Evolutionary conservation across 2,797 vertebrate species (phyloP), one percentile per base, ranked within the genome.

Genomic region (Rhinella marina): DNA sequence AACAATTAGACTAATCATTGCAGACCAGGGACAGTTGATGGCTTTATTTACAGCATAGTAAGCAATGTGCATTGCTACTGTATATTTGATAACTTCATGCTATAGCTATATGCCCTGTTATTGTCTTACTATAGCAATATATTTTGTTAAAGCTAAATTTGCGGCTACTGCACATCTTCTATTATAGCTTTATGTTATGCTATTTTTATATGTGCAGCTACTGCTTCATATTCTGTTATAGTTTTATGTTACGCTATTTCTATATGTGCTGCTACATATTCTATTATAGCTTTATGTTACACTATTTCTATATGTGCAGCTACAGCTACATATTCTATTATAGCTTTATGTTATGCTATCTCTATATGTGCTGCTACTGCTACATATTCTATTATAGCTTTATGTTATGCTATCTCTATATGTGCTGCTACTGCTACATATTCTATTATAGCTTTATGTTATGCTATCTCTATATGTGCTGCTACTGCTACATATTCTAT

Each of bases 1-100:
- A 87, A 87, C 79, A 81, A 61, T 80, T 70, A 87, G 68, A 73
- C 79, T 82, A 82, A 81, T 87, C 77, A 50, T 41, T 57, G 76
- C 21, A 88, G 73, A 76, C 75, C 86, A 88, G 81, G 81, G 21
- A 68, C 86, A 82, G 62, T 79, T 87, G 79, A 87, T 75, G 56
- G 72, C 86, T 82, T 81, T 82, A 87, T 87, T 87, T 75, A 87
- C 77, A 86, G 59, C 70, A 25, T 52, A 23, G 48, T 66, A n/a
- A 32, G 21, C 62, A 50, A 77, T 54, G 23, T 70, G 50, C 62
- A 57, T 32, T 48, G 12, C 21, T 52, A 4, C 16, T 29, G 7
- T 56, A 2, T 54, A 56, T 25, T 8, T 1, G 16, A 11, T 16
- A 32, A 52, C n/a, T 9, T 14, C 16, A 23, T 76, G 23, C 17